These are phyloP conservation scores for Aromia moschata DNA, from an alignment of 2,888 invertebrate species.

Conservation along the genomic window DNA sequence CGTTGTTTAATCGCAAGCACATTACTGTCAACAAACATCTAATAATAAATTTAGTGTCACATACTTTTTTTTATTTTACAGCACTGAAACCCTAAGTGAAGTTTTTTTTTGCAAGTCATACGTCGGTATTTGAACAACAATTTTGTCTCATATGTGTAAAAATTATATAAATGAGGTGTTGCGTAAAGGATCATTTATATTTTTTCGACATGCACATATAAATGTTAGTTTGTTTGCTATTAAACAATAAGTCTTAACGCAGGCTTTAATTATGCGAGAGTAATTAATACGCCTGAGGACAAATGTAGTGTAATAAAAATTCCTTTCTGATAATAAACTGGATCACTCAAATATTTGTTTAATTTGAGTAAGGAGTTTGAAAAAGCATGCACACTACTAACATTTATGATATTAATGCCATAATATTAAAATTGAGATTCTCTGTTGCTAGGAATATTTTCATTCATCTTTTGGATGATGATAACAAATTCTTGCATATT, in stretches of 20 bases:
- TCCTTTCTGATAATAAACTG: background rate
- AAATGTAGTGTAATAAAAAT: constrained; percentile 12
- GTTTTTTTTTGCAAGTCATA: too few species aligned
- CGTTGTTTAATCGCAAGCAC: constrained; percentile 24
- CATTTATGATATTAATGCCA: background rate
- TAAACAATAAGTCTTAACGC: constrained; percentile 22
- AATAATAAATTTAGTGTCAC: constrained; percentile 13
- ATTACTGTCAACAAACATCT: constrained; percentile 5
- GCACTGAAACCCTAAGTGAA: background rate
- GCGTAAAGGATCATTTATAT: background rate
- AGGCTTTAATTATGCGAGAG: constrained; percentile 32
- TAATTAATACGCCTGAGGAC: constrained; percentile 36
- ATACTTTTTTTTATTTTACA: constrained; percentile 7
- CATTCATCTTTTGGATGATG: too few species aligned
- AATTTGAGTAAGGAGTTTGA: background rate
- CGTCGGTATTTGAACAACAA: too few species aligned
- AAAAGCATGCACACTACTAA: constrained; percentile 12
- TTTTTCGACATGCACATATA: background rate
- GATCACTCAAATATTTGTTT: constrained; percentile 11
- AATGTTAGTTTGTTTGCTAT: constrained; percentile 21
- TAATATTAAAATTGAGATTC: background rate
- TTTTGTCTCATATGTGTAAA: too few species aligned
- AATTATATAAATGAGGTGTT: background rate
- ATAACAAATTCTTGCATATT: too few species aligned
- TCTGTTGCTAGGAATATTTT: too few species aligned